phyloP scores from a whole-genome alignment of 2,113 vertebrate species.

The Microtus pennsylvanicus region DNA sequence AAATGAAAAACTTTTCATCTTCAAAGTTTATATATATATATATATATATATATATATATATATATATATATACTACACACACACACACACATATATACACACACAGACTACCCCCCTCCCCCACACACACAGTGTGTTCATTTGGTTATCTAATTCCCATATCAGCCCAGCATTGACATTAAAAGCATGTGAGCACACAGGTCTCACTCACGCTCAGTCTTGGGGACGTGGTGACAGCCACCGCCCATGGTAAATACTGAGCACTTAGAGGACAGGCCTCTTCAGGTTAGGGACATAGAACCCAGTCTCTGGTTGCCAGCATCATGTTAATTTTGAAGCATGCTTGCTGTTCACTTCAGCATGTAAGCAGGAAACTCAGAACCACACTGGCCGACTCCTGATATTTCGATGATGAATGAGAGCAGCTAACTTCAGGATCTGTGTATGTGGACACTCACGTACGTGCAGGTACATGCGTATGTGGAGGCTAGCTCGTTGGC shows the following conservation, averaged over 20 bases:
- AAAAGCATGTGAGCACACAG: fast-evolving
- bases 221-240: neutral
- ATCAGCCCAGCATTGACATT: too few species aligned
- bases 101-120: too few species aligned
- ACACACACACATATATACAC: too few species aligned
- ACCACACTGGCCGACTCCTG: neutral
- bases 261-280: neutral
- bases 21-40: neutral
- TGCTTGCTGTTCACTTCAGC: neutral
- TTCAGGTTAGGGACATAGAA: neutral
- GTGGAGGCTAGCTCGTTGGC: neutral
- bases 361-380: neutral
- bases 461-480: neutral
- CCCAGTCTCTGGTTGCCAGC: neutral
- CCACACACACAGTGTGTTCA: too few species aligned
- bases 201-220: neutral
- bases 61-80: too few species aligned
- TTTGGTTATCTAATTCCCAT: neutral
- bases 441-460: neutral
- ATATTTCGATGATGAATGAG: neutral
- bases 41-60: too few species aligned
- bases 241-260: neutral
- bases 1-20: neutral
- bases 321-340: neutral
- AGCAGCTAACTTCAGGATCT: neutral